Evolutionary conservation across 2,113 vertebrate genomes (phyloP).

Genomic region (Pleuronectes platessa): DNA sequence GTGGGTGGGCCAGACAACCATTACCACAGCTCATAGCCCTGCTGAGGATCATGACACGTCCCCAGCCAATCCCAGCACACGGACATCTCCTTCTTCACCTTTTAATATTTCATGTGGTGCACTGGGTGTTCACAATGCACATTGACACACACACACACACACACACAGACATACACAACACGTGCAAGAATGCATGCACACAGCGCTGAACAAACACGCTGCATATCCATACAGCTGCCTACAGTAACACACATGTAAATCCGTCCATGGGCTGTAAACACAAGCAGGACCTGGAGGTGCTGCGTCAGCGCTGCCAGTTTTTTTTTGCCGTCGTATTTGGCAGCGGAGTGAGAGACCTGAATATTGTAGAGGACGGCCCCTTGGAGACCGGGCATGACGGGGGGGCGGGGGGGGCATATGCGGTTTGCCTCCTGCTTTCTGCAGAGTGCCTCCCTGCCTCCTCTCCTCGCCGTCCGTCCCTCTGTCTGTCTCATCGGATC

Average conservation of each 20-base stretch:
- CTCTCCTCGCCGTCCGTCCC: slow-evolving; percentile 27
- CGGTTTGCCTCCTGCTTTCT: slow-evolving; percentile 40
- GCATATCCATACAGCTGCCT: slow-evolving; percentile 1
- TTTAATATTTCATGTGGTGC: slow-evolving; percentile 93
- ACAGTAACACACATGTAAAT: slow-evolving; percentile 43
- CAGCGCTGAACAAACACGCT: slow-evolving; percentile 21
- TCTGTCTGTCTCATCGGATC: slow-evolving; percentile 88
- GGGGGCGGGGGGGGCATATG: slow-evolving; percentile 22
- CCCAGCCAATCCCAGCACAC: slow-evolving; percentile 90
- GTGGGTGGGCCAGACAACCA: slow-evolving; percentile 85
- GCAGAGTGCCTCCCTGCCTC: slow-evolving; percentile 57
- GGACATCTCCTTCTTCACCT: slow-evolving; percentile 93
- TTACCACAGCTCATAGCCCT: slow-evolving; percentile 91
- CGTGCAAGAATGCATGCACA: neutral
- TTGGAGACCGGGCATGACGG: slow-evolving; percentile 31
- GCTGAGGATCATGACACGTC: slow-evolving; percentile 90
- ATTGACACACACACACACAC: neutral
- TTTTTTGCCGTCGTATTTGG: slow-evolving; percentile 73
- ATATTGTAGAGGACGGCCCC: slow-evolving; percentile 57
- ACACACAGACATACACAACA: neutral
- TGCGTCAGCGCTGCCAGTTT: slow-evolving; percentile 71
- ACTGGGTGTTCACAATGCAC: slow-evolving; percentile 82
- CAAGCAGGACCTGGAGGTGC: slow-evolving; percentile 78
- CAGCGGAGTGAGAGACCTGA: slow-evolving; percentile 53
- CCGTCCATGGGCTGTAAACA: slow-evolving; percentile 65